Base-by-base conservation (phyloP, 2,797 vertebrate species). In the Sternarchorhynchus goeldii region DNA sequence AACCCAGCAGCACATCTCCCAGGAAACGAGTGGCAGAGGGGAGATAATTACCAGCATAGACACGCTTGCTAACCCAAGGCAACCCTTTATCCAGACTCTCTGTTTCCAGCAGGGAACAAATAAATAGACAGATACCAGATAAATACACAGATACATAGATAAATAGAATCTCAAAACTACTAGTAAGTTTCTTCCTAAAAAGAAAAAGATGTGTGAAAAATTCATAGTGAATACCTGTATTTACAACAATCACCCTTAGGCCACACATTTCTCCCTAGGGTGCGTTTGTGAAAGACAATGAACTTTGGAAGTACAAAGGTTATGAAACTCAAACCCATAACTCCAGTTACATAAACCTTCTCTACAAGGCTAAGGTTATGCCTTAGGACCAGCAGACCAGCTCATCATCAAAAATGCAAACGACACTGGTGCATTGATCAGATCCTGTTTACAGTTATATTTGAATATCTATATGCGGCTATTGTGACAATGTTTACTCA, bases 1-100 rank as follows among this genome's bases (percentile, higher is more conserved):
- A 16, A 74, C 83, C 82, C 84, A 36, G 14, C 78, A 85, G 83
- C 83, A 82, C 81, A 88, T 93, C 89, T 81, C 92, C 91, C 79
- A 71, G 89, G 93, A 88, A 90, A 93, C 92, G 1, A 7, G 32
- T 60, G 39, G 73, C 64, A 83, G 85, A 78, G 81, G 77, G 71
- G 21, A 90, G 87, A 87, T 87, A 89, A 91, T 88, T 85, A 85
- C 73, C 62, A 80, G 67, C 72, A 50, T 31, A 31, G 41, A 77
- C 71, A 71, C 20, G 45, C 56, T 78, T 16, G 25, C 82, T 84
- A 82, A 81, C 82, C 60, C 68, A 77, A 56, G 77, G 67, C n/a
- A 29, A 74, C 81, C 45, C 87, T 86, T 60, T 68, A 21, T 79
- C 62, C 39, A 80, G 34, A 39, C 21, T 31, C 14, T 57, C 50